Conservation (phyloP, 2,888 invertebrate species). For the Drosophila infuscata region DNA sequence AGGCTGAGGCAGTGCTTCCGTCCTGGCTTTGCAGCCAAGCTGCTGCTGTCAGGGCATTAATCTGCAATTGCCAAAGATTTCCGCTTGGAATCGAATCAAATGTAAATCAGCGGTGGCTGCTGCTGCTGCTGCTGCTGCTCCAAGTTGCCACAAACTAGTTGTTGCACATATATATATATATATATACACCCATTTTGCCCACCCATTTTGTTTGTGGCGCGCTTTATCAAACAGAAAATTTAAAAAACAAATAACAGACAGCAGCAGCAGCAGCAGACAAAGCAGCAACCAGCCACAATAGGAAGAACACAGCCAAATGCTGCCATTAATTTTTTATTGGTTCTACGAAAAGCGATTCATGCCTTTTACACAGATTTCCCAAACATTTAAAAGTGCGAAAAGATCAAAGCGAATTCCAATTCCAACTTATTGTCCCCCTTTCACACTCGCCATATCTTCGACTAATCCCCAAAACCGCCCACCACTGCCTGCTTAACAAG, state of each 20-base stretch:
- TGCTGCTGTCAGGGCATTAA: slow-evolving; percentile 82
- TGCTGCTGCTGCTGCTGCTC: slow-evolving; percentile 16
- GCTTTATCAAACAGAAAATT: slow-evolving; percentile 79
- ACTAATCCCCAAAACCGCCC: slow-evolving; percentile 39
- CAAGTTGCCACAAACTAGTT: slow-evolving; percentile 74
- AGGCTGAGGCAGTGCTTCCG: slow-evolving; percentile 14
- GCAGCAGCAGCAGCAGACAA: slow-evolving; percentile 42
- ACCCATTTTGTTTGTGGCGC: slow-evolving; percentile 77
- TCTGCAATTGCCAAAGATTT: slow-evolving; percentile 84
- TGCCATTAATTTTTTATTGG: slow-evolving; percentile 80
- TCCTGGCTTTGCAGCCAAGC: slow-evolving; percentile 11
- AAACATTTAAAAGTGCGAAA: slow-evolving; percentile 81
- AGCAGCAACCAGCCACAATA: slow-evolving; percentile 41
- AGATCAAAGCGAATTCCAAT: slow-evolving; percentile 77
- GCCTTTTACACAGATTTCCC: slow-evolving; percentile 79
- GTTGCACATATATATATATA: slow-evolving; percentile 63
- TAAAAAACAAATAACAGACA: slow-evolving; percentile 75
- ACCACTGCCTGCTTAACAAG: slow-evolving; percentile 62
- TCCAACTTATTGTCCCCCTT: slow-evolving; percentile 77
- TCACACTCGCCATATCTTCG: slow-evolving; percentile 6
- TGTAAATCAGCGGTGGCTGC: slow-evolving; percentile 65
- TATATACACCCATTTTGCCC: slow-evolving; percentile 58
- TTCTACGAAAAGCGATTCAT: slow-evolving; percentile 77
- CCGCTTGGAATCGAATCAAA: slow-evolving; percentile 78
- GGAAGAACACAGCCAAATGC: slow-evolving; percentile 39